Evolutionary conservation across 2,113 vertebrate species (phyloP).

Genomic region (Pterocles gutturalis): DNA sequence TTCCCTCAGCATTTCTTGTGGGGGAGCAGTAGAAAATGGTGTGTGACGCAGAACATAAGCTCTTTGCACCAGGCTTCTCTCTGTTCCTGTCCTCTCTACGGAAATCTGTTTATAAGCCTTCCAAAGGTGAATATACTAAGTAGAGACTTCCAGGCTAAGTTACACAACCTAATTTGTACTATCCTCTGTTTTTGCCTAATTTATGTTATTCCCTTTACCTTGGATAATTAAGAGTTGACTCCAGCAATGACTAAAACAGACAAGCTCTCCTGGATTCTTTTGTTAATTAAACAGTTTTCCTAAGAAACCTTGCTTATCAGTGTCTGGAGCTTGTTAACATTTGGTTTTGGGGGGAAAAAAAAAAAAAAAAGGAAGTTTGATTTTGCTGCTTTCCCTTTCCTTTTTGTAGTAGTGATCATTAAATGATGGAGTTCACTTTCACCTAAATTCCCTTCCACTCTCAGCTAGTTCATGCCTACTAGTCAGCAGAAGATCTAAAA

Average conservation of each 20-base stretch:
- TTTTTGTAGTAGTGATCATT: background rate
- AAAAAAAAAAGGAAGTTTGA: background rate
- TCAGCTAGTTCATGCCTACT: background rate
- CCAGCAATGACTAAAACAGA: constrained; percentile 35
- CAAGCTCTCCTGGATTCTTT: constrained; percentile 38
- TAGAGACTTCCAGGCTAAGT: constrained; percentile 28
- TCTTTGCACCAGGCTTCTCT: background rate
- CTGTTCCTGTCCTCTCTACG: background rate
- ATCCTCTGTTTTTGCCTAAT: constrained; percentile 45
- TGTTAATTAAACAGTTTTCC: constrained; percentile 40
- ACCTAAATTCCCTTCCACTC: constrained; percentile 19
- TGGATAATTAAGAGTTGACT: constrained; percentile 48
- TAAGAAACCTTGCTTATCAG: constrained; percentile 49
- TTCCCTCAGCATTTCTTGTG: constrained; percentile 35
- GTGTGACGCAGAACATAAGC: background rate
- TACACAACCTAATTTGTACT: constrained; percentile 48
- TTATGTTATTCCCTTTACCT: constrained; percentile 40
- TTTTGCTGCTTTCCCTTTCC: background rate
- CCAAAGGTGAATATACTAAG: background rate
- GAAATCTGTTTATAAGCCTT: constrained; percentile 21
- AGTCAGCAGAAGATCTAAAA: constrained; percentile 68
- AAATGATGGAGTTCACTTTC: background rate
- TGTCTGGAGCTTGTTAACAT: background rate
- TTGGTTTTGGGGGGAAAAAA: background rate
- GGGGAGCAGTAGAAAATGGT: background rate